Conservation (phyloP, 2,113 vertebrate genomes). For the Abramis brama region DNA sequence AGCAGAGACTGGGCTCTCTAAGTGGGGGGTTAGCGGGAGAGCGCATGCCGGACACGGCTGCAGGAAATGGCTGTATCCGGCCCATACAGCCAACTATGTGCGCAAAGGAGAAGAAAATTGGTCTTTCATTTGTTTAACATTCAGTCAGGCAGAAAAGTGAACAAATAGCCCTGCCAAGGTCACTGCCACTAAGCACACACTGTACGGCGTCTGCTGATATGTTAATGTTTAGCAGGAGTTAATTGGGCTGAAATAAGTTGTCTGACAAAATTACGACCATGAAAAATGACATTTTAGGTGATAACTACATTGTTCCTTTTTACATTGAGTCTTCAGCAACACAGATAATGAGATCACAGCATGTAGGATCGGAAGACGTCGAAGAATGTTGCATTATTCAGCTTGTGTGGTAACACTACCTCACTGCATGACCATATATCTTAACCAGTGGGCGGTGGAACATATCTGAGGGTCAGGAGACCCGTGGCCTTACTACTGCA, state of each 20-base stretch:
- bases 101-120: conserved; percentile 32
- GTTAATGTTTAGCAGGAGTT: conserved; percentile 6
- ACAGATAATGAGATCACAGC: conserved; percentile 10
- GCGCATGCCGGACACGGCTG: conserved; percentile 31
- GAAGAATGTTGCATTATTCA: conserved; percentile 41
- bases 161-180: conserved; percentile 27
- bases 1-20: neutral
- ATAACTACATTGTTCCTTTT: neutral
- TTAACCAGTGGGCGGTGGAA: conserved; percentile 3
- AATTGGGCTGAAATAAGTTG: conserved; percentile 40
- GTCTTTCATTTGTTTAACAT: conserved; percentile 41
- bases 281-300: neutral
- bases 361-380: neutral
- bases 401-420: conserved; percentile 19
- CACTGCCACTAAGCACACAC: conserved; percentile 15
- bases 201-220: neutral
- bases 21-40: neutral
- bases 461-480: conserved; percentile 21
- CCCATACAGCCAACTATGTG: conserved; percentile 29
- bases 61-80: conserved; percentile 46
- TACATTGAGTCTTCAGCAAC: neutral
- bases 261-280: conserved; percentile 9
- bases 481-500: neutral
- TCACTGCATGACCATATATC: conserved; percentile 7
- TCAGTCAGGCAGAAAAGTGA: conserved; percentile 42